Base-by-base conservation (phyloP, 2,888 invertebrate genomes). In the Leptogaster cylindrica region DNA sequence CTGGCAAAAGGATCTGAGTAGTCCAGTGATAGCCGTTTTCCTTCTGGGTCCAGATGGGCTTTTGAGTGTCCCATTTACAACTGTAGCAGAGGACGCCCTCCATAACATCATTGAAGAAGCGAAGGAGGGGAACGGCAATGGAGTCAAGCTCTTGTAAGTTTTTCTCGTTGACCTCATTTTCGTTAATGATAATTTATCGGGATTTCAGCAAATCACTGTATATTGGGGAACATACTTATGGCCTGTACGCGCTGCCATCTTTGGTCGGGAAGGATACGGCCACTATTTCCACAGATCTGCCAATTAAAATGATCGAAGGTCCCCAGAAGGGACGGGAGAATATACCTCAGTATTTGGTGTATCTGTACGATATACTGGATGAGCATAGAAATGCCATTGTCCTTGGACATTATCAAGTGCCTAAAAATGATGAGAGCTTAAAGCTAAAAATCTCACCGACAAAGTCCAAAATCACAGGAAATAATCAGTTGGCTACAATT, bases 11-110 rank as follows among this genome's bases (percentile, higher is more conserved):
- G 90, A 96, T 78, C 86, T 95, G 36, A 89, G 88, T 64, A 94
- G 95, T 41, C 97, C 97, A 0, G 90, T 97, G 0, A 91, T 97
- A 51, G 95, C 93, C 0, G 88, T 94, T 70, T 98, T 96, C 78
- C 80, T 90, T 12, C 80, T 92, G 65, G 89, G 89, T 71, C 84
- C 87, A 16, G 89, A 90, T 58, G 92, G 92, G 1, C 84, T 96
- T 58, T 84, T 93, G 41, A 88, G 90, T 64, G 87, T 94, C 50
- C 95, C 96, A 0, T 95, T 95, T 80, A 92, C 92, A 55, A 93
- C 92, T 27, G 88, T 96, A 46, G 94, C 95, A 0, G 91, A 93
- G 73, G 91, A 91, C 73, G 94, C 95, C 0, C 83, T 96, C 66
- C 85, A 87, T 73, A 87, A 89, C 72, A 86, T 87, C 44, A 81